Evolutionary conservation across 2,113 vertebrate species (phyloP), one percentile per base, ranked within the genome.

Genomic region (Spilogale gracilis): DNA sequence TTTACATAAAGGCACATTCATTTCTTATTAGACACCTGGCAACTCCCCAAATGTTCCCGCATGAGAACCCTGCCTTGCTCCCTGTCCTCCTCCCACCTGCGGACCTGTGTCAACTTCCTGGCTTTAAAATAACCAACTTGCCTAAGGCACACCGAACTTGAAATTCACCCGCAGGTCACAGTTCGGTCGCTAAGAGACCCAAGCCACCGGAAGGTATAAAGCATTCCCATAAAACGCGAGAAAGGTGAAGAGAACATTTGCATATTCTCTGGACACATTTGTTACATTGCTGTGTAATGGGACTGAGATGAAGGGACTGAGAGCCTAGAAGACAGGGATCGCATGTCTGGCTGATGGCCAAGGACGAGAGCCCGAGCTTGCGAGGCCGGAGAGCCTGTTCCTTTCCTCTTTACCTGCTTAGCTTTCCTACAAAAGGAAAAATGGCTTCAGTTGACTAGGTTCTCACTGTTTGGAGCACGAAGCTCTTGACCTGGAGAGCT

Each of bases 21-120:
- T 80, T 93, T 96, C 86, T 91, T 48, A 38, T 86, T 74, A 84
- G 92, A 89, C 54, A 60, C 9, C n/a, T 97, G 95, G 91, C 92
- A 84, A 52, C 23, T 92, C 18, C 18, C 94, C 97, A 97, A 65
- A 10, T 2, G 6, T 5, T 81, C 56, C 50, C 60, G 89, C 89
- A 86, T 78, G 87, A 67, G 52, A 48, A 61, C 17, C 10, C 21
- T 88, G 80, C 14, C 16, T 30, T 14, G 23, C 11, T 93, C 6
- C 30, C 0, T 32, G 3, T 13, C 38, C 21, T n/a, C 63, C 48
- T 76, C 79, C 94, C 45, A 71, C 58, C 78, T 71, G 12, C 9
- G 30, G 58, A 48, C 23, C 76, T 83, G 87, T 17, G 25, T 61
- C 54, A 25, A 80, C 83, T 67, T 94, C 94, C 87, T 73, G 43